Percentiles rank a stretch among this genome's conserved stretches.
phyloP scores from a whole-genome alignment of 2,113 vertebrate genomes.

The Protomyctophum bolini region DNA sequence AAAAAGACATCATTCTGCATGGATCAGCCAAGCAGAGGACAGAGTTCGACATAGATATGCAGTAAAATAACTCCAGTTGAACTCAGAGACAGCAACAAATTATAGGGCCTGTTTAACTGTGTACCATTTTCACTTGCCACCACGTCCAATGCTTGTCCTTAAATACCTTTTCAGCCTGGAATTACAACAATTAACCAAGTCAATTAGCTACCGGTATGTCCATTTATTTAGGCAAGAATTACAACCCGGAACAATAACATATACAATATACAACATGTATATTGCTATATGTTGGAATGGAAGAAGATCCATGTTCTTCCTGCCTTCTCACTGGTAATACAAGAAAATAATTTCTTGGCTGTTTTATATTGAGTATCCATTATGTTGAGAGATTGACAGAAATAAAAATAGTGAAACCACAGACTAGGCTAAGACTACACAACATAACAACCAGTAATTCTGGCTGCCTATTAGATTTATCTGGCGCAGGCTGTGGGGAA shows the following conservation, averaged over 20 bases:
- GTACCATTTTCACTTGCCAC: neutral
- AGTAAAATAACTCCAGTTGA: too few species aligned
- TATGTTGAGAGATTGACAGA: slow-evolving; percentile 66
- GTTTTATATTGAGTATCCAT: slow-evolving; percentile 54
- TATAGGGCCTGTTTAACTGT: too few species aligned
- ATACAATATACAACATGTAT: neutral
- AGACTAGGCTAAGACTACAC: slow-evolving; percentile 75
- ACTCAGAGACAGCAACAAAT: neutral
- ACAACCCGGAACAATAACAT: neutral
- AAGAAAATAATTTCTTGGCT: slow-evolving; percentile 36
- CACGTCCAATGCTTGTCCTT: neutral
- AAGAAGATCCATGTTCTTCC: slow-evolving; percentile 25
- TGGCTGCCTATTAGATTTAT: slow-evolving; percentile 81
- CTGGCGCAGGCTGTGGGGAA: slow-evolving; percentile 67
- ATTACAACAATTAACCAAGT: neutral
- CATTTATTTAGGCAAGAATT: neutral
- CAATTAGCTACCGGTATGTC: neutral
- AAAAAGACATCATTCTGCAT: too few species aligned
- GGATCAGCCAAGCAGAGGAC: too few species aligned
- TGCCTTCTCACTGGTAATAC: slow-evolving; percentile 18
- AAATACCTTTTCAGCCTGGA: too few species aligned
- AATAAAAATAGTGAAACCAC: slow-evolving; percentile 60
- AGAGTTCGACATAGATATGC: too few species aligned
- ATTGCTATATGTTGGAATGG: neutral
- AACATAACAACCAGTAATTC: slow-evolving; percentile 82